Conservation (phyloP, 2,888 invertebrate genomes). For the Meloe dianella region DNA sequence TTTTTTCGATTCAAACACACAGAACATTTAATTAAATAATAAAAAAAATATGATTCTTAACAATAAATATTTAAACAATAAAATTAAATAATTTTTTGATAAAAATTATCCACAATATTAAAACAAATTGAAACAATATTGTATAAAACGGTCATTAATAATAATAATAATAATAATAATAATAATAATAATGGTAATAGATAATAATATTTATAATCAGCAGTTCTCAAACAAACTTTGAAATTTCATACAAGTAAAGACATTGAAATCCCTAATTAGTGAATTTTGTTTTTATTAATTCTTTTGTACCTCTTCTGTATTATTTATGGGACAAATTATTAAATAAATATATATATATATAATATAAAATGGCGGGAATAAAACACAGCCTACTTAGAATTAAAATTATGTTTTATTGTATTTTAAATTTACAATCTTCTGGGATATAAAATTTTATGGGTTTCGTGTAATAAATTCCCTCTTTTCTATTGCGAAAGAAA, state of each 20-base stretch:
- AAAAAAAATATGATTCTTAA: no score
- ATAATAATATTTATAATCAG: not conserved
- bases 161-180: constrained; percentile 23
- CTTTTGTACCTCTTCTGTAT: not conserved
- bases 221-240: not conserved
- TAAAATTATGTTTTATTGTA: constrained; percentile 53
- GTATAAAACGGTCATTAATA: not conserved
- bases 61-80: no score
- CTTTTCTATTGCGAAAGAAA: constrained; percentile 44
- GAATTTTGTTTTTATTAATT: not conserved
- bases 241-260: not conserved
- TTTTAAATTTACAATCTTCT: constrained; percentile 54
- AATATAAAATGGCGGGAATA: constrained; percentile 23
- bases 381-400: constrained; percentile 45
- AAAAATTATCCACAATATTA: no score
- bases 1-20: no score
- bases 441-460: constrained; percentile 55
- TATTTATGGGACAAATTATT: no score
- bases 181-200: not conserved
- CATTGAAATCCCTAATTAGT: not conserved
- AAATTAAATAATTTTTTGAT: not conserved
- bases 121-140: not conserved
- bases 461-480: constrained; percentile 52
- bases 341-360: not conserved
- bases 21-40: no score